Evolutionary conservation across 2,888 invertebrate species (phyloP).

Genomic region (Tenodera sinensis): DNA sequence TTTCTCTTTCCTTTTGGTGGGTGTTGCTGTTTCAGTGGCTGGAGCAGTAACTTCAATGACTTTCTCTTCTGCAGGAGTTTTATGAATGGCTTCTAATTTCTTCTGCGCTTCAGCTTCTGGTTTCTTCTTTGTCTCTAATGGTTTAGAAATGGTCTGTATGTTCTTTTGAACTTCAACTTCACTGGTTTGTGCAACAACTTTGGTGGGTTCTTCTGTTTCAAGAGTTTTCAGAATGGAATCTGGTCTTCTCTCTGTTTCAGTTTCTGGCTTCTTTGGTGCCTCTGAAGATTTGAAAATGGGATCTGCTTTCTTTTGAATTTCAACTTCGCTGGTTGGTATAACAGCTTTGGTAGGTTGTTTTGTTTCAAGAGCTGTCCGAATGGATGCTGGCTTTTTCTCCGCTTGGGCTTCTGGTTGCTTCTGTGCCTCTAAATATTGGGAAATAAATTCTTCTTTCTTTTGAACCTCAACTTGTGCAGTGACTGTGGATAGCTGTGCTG

Average conservation of each 20-base stretch:
- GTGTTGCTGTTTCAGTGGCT: too few relatives aligned
- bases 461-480: conserved; percentile 3
- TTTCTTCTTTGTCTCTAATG: conserved; percentile 23
- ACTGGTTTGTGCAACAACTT: conserved; percentile 6
- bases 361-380: conserved; percentile 27
- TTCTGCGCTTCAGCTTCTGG: conserved; percentile 25
- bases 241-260: conserved; percentile 21
- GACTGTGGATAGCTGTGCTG: conserved; percentile 15
- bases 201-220: conserved; percentile 13
- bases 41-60: not conserved
- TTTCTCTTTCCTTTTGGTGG: not conserved
- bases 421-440: conserved; percentile 24
- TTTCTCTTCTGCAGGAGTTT: conserved; percentile 28
- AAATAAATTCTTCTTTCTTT: conserved; percentile 24
- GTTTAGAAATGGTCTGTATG: conserved; percentile 18
- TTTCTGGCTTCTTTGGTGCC: conserved; percentile 31
- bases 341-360: conserved; percentile 15
- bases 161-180: conserved; percentile 29
- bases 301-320: not conserved
- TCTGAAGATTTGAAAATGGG: not conserved
- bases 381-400: conserved; percentile 14
- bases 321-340: conserved; percentile 25
- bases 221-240: conserved; percentile 5
- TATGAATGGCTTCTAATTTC: conserved; percentile 24
- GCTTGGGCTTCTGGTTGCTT: conserved; percentile 27